These are phyloP conservation scores for Albula goreensis DNA, from an alignment of 2,113 vertebrate species.

Conservation along the genomic window DNA sequence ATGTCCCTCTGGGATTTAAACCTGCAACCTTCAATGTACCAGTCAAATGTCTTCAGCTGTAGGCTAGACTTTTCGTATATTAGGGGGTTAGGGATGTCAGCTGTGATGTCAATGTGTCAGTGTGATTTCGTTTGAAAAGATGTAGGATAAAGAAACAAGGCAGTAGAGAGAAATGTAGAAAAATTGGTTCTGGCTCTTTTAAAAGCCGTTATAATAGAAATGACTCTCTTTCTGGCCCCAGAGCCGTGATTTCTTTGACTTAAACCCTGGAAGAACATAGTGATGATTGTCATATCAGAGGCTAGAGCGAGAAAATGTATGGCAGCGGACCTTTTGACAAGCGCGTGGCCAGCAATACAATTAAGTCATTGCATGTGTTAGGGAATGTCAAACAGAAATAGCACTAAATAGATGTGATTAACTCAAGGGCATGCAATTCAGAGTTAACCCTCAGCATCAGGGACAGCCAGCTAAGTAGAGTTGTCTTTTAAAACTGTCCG, in stretches of 20 bases:
- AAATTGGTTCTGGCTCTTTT: neutral
- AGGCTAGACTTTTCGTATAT: neutral
- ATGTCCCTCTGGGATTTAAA: neutral
- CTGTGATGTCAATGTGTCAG: neutral
- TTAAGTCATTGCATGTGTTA: constrained; percentile 26
- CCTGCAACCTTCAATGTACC: neutral
- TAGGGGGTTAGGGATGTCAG: neutral
- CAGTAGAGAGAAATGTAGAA: neutral
- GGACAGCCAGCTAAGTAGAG: neutral
- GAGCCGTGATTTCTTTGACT: neutral
- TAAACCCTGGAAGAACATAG: neutral
- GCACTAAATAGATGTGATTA: constrained; percentile 13
- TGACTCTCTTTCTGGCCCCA: neutral
- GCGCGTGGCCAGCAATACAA: constrained; percentile 11
- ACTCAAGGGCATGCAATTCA: neutral
- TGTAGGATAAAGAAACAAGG: neutral
- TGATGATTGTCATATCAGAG: neutral
- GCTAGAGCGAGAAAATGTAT: neutral
- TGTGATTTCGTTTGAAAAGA: neutral
- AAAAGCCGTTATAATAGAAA: neutral
- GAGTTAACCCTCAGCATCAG: constrained; percentile 14
- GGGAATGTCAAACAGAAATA: constrained; percentile 9
- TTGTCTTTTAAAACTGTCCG: constrained; percentile 5
- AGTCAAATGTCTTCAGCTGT: neutral
- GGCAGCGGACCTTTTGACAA: constrained; percentile 22